Evolutionary conservation across 35 echinoderm and acorn worm species (phyloP).

Genomic region (Eucidaris tribuloides): DNA sequence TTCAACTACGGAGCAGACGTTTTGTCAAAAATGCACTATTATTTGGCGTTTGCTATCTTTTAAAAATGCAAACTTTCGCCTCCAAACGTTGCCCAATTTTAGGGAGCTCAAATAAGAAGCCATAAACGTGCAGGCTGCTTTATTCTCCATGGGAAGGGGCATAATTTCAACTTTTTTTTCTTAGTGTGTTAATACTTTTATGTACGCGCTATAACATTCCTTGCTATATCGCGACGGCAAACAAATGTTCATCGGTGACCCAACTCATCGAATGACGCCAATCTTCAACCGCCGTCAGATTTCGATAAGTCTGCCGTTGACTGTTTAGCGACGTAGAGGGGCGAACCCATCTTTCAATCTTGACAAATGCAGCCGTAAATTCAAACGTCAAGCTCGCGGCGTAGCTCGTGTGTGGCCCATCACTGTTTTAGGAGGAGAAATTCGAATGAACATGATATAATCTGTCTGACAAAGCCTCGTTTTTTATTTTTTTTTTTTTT

Average conservation of each 20-base stretch:
- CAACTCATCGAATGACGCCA: slow-evolving; percentile 8
- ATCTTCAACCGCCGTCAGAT: slow-evolving; percentile 2
- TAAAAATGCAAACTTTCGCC: too few relatives aligned
- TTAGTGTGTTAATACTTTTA: background rate
- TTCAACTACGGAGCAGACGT: too few relatives aligned
- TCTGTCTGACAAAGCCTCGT: background rate
- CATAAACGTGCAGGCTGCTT: too few relatives aligned
- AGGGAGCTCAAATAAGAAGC: too few relatives aligned
- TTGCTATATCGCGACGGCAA: background rate
- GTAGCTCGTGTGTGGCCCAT: slow-evolving; percentile 6
- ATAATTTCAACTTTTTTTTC: background rate
- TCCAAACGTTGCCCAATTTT: too few relatives aligned
- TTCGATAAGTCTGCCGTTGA: background rate
- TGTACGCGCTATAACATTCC: background rate
- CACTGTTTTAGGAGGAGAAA: too few relatives aligned
- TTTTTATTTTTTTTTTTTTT: too few relatives aligned
- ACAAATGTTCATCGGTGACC: slow-evolving; percentile 1
- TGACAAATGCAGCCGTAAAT: background rate
- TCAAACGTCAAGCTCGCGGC: background rate
- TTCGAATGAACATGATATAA: too few relatives aligned
- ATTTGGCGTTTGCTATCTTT: too few relatives aligned
- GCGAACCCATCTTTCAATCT: background rate
- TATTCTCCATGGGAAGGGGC: too few relatives aligned
- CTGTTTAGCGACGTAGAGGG: background rate
- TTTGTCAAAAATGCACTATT: too few relatives aligned